phyloP scores from a whole-genome alignment of 2,888 invertebrate genomes.

The Oscheius onirici region DNA sequence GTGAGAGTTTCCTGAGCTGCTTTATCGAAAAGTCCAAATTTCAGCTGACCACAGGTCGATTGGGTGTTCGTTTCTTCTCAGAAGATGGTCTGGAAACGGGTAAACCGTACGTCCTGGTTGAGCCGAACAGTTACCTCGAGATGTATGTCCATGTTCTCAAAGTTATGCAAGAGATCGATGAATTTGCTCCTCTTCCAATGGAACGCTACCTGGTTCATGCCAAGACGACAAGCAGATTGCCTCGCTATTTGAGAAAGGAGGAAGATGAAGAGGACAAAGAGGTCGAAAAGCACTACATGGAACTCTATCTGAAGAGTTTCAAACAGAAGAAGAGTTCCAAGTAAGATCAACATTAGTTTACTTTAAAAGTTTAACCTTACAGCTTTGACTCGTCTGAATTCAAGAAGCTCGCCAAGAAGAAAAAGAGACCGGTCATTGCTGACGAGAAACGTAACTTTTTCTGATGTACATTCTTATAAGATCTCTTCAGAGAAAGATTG shows the following conservation, averaged over 20 bases:
- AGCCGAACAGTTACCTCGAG: constrained; percentile 84
- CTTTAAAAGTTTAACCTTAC: neutral
- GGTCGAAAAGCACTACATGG: neutral
- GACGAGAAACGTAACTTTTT: neutral
- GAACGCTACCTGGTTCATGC: constrained; percentile 65
- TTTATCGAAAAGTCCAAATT: neutral
- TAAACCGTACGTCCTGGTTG: constrained; percentile 77
- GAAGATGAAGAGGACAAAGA: constrained; percentile 4
- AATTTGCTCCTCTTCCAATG: constrained; percentile 70
- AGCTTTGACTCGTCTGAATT: neutral
- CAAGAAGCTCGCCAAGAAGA: neutral
- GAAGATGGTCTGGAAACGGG: constrained; percentile 3
- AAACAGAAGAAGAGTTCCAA: no score
- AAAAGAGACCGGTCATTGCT: neutral
- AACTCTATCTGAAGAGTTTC: neutral
- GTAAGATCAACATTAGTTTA: no score
- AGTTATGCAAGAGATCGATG: constrained; percentile 76
- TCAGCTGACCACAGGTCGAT: constrained; percentile 14
- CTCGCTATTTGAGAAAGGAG: constrained; percentile 48
- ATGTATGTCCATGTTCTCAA: constrained; percentile 82
- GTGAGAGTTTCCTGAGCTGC: constrained; percentile 14
- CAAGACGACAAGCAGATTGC: constrained; percentile 49
- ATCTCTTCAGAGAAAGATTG: constrained; percentile 36
- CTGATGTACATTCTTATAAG: neutral
- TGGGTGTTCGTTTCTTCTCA: constrained; percentile 34